These are phyloP conservation scores for Macaria notata DNA, from an alignment of 2,888 invertebrate species.

Conservation along the genomic window DNA sequence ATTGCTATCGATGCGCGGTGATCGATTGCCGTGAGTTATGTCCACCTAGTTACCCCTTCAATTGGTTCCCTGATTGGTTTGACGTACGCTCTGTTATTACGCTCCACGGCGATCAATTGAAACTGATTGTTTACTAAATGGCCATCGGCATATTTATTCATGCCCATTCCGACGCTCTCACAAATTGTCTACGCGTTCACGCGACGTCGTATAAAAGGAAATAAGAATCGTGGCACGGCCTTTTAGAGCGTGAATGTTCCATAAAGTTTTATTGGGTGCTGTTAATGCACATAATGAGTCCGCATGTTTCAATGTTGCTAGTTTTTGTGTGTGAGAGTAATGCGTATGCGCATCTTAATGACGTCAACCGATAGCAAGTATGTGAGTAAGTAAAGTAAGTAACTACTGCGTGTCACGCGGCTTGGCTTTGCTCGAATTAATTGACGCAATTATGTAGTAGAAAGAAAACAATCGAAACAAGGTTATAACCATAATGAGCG, in stretches of 20 bases:
- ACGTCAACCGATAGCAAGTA: conserved; percentile 52
- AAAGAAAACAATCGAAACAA: conserved; percentile 74
- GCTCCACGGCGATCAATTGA: conserved; percentile 67
- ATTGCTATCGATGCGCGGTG: conserved; percentile 64
- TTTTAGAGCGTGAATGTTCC: conserved; percentile 50
- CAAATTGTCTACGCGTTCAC: conserved; percentile 36
- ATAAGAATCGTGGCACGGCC: conserved; percentile 47
- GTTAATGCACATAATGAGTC: conserved; percentile 53
- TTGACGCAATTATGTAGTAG: conserved; percentile 71
- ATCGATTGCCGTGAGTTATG: conserved; percentile 74
- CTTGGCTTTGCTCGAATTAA: conserved; percentile 69
- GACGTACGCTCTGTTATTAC: conserved; percentile 68
- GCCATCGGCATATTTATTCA: conserved; percentile 43
- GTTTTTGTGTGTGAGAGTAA: conserved; percentile 57
- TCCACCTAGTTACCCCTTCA: conserved; percentile 80
- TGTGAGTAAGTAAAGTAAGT: too few relatives aligned
- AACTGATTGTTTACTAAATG: conserved; percentile 68
- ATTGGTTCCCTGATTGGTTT: conserved; percentile 79
- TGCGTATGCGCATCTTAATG: conserved; percentile 68
- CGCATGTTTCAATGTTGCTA: conserved; percentile 51
- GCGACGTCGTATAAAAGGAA: conserved; percentile 41
- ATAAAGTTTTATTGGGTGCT: conserved; percentile 57
- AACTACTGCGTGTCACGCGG: conserved; percentile 55
- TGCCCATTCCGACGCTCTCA: conserved; percentile 22
- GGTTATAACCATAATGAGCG: conserved; percentile 58